phyloP scores from a whole-genome alignment of 2,888 invertebrate species.

The Hyles lineata region DNA sequence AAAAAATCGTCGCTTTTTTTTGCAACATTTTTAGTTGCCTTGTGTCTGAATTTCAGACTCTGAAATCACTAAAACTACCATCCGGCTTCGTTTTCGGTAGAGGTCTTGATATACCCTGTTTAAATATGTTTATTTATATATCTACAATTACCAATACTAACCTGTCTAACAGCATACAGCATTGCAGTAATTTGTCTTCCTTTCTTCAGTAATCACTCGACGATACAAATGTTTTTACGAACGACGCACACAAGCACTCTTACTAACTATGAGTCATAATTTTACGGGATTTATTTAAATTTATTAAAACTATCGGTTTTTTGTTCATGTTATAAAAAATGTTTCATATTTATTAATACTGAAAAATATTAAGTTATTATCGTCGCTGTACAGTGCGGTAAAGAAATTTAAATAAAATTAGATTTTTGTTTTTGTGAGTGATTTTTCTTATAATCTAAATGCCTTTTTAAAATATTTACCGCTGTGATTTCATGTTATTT shows the following conservation, averaged over 20 bases:
- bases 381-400: slow-evolving; percentile 15
- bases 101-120: not conserved
- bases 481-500: no score
- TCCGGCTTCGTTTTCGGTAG: no score
- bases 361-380: not conserved
- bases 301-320: not conserved
- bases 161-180: slow-evolving; percentile 82
- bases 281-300: slow-evolving; percentile 24
- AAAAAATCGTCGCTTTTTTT: no score
- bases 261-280: slow-evolving; percentile 62
- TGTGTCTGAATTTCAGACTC: no score
- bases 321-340: slow-evolving; percentile 22
- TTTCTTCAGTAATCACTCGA: slow-evolving; percentile 41
- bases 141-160: slow-evolving; percentile 49
- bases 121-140: no score
- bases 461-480: slow-evolving; percentile 21
- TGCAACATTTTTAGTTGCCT: no score
- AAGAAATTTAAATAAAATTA: not conserved
- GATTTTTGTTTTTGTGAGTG: slow-evolving; percentile 5
- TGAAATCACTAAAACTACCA: no score
- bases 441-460: slow-evolving; percentile 24
- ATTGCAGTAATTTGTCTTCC: slow-evolving; percentile 57
- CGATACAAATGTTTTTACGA: slow-evolving; percentile 28
- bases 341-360: slow-evolving; percentile 13
- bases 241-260: slow-evolving; percentile 34